Evolutionary conservation across 2,113 vertebrate species (phyloP), one percentile per base, ranked within the genome.

Genomic region (Tursiops truncatus): DNA sequence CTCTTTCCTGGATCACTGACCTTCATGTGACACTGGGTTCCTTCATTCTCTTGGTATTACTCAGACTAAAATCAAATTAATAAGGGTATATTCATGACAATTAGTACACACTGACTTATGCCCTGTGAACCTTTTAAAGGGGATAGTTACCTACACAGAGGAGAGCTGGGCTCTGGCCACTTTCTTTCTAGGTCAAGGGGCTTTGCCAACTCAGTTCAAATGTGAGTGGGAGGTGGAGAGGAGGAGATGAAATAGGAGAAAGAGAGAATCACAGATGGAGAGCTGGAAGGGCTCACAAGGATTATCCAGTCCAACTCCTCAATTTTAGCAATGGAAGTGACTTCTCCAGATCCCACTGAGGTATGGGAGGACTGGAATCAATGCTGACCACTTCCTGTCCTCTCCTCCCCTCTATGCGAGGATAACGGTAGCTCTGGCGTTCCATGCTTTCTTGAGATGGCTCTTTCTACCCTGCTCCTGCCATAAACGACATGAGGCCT

Each of bases 21-120:
- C 26, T 83, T 53, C 33, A 96, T 11, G 82, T 28, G 79, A 33
- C 56, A 33, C 9, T 62, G 38, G 14, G 28, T 14, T 67, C 83
- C 44, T 68, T 85, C 21, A 41, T 41, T 71, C 56, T 81, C 56
- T 60, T 25, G 25, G 10, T 58, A 62, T 20, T 93, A 60, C 50
- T 96, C 31, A 74, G 67, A 71, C 44, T 82, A 65, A 96, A 82
- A 62, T 74, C 28, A 83, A 92, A 80, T 89, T 89, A 63, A 28
- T 81, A 71, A 68, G 28, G 4, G 13, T 58, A 17, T 56, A 41
- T 62, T 41, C 26, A 91, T 7, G 81, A 62, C 31, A 53, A 65
- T 33, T 28, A 81, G 31, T 50, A 86, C 13, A 93, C 13, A 81
- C 25, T 15, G 26, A 50, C 26, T 89, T n/a, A 44, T 8, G 12